A percentile compares a stretch with the other conserved stretches of the same genome.
These are phyloP conservation scores for Rafetus swinhoei DNA, from an alignment of 2,113 vertebrate genomes.

Conservation along the genomic window DNA sequence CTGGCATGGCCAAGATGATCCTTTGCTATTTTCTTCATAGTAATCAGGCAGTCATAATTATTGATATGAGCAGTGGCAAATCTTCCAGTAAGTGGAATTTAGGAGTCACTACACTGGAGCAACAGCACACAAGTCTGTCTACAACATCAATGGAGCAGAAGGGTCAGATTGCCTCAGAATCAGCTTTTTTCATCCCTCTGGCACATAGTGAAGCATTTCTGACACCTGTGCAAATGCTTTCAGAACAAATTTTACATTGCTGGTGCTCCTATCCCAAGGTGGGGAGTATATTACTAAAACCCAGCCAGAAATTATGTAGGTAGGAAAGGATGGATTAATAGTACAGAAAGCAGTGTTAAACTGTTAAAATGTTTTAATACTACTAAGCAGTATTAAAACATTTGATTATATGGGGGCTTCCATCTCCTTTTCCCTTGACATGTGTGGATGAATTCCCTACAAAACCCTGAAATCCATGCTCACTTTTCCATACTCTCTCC, in stretches of 20 bases:
- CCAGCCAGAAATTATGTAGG: not conserved
- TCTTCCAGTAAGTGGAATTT: not conserved
- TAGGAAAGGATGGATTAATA: not conserved
- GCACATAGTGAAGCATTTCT: not conserved
- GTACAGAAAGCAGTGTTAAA: not conserved
- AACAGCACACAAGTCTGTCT: not conserved
- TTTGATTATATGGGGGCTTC: not conserved
- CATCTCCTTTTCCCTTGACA: not conserved
- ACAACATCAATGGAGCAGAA: not conserved
- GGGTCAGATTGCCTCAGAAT: not conserved
- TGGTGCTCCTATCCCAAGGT: not conserved
- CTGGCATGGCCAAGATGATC: not conserved
- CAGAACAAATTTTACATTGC: not conserved
- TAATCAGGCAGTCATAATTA: not conserved
- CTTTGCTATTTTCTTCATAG: not conserved
- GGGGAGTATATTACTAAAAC: not conserved
- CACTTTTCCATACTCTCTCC: not conserved
- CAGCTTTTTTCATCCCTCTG: not conserved
- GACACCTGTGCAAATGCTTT: not conserved
- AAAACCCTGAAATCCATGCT: not conserved
- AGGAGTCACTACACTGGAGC: not conserved
- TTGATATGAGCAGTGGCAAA: not conserved
- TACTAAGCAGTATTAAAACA: not conserved
- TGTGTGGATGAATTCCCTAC: not conserved
- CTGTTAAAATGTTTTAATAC: too few species aligned